Percentiles rank a stretch among this genome's conserved stretches.
Evolutionary conservation across 92 coral and sea anemone species (phyloP).

Genomic region (Siderastrea siderea): DNA sequence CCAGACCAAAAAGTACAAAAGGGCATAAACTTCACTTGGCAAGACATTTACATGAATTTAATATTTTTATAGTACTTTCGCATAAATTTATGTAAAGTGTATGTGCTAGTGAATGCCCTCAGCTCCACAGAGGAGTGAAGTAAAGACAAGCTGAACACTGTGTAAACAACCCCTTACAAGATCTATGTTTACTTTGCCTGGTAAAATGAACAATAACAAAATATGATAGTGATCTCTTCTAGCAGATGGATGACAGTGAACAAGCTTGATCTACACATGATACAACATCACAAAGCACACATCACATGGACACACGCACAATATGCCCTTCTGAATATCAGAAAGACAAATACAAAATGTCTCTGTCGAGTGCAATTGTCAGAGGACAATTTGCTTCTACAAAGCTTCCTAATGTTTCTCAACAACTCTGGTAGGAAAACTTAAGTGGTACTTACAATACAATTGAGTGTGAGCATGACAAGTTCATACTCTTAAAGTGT

Average conservation of each 20-base stretch:
- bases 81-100: no score
- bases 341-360: constrained; percentile 40
- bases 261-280: background rate
- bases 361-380: background rate
- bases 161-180: no score
- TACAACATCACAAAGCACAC: constrained; percentile 1
- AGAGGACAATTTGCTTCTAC: constrained; percentile 12
- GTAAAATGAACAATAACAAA: background rate
- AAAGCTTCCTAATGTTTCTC: background rate
- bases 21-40: background rate
- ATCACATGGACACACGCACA: constrained; percentile 1
- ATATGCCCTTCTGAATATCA: constrained; percentile 45
- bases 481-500: background rate
- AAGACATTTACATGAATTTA: no score
- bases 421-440: constrained; percentile 45
- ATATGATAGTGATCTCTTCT: background rate
- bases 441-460: background rate
- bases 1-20: background rate
- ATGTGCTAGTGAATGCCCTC: no score
- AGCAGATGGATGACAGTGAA: constrained; percentile 13
- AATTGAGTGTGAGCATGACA: background rate
- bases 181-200: background rate
- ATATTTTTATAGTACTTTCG: no score
- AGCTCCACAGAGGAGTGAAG: no score
- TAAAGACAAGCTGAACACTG: no score